These are phyloP conservation scores for Thunnus maccoyii DNA, from an alignment of 2,113 vertebrate genomes.

Conservation along the genomic window DNA sequence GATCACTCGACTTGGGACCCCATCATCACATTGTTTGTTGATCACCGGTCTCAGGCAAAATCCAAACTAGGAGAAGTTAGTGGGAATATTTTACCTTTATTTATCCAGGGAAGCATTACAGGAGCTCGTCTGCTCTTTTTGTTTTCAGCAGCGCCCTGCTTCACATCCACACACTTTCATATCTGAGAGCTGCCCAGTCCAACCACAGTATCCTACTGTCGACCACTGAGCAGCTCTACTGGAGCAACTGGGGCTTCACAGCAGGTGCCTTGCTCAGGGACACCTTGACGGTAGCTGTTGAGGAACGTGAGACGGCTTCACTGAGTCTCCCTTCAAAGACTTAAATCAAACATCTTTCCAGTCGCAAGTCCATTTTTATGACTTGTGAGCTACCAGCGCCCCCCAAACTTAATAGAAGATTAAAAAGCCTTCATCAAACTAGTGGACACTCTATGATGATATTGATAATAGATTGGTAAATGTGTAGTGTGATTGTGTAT, in stretches of 20 bases:
- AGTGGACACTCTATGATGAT: slow-evolving; percentile 35
- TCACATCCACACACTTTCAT: slow-evolving; percentile 10
- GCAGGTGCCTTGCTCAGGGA: slow-evolving; percentile 78
- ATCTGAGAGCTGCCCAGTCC: slow-evolving; percentile 13
- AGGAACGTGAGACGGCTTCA: slow-evolving; percentile 17
- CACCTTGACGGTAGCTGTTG: slow-evolving; percentile 56
- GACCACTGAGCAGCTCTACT: too few species aligned
- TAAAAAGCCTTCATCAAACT: slow-evolving; percentile 37
- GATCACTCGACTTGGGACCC: slow-evolving; percentile 31
- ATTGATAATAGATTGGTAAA: slow-evolving; percentile 45
- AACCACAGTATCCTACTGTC: slow-evolving; percentile 18
- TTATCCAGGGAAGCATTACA: slow-evolving; percentile 56
- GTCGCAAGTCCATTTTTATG: slow-evolving; percentile 2
- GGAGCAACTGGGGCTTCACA: slow-evolving; percentile 34
- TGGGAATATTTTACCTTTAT: slow-evolving; percentile 45
- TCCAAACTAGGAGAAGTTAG: slow-evolving; percentile 17
- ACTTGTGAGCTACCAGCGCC: not conserved
- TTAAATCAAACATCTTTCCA: slow-evolving; percentile 4
- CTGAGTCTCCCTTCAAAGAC: slow-evolving; percentile 47
- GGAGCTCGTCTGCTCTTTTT: slow-evolving; percentile 24
- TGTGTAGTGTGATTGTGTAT: slow-evolving; percentile 60
- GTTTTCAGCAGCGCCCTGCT: slow-evolving; percentile 11
- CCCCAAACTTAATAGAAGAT: slow-evolving; percentile 8
- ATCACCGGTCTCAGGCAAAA: slow-evolving; percentile 41
- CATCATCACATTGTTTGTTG: slow-evolving; percentile 29